Evolutionary conservation across 2,888 invertebrate genomes (phyloP), one percentile per base, ranked within the genome.

Genomic region (Axea sp.): DNA sequence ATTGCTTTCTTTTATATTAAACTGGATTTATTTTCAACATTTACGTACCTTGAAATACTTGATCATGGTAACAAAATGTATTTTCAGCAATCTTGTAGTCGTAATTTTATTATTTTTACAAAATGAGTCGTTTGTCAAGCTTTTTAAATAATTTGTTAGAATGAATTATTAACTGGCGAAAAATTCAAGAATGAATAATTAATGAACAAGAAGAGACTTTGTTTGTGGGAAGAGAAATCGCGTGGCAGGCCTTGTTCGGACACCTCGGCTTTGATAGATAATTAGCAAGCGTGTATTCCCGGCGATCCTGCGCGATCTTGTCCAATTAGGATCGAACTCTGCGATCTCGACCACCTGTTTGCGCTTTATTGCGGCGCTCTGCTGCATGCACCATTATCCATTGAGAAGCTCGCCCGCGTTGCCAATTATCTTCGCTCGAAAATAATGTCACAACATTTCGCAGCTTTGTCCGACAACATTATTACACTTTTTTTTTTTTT

Each of bases 291-390:
- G 55, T 57, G 62, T 71, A 73, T 57, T 62, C 51, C 19, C 43
- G 62, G 33, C 59, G 68, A 73, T 71, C 47, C 72, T 65, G 73
- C 71, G 72, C 73, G 73, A 68, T 76, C 76, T 72, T 60, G 74
- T 76, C 74, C 72, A 76, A 76, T 76, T 76, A 76, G 74, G 74
- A 41, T 65, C 60, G 64, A 49, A 69, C 14, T 47, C 5, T 43
- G 47, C 53, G 59, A 24, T 59, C 15, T 11, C 53, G 71, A 73
- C 73, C 71, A 73, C 69, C 73, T 73, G 73, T 72, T 64, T 64
- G 64, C 49, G 57, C 51, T 62, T 57, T 55, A 57, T 57, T 49
- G 39, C 43, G 41, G 41, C 45, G 55, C 39, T 37, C 30, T 31
- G 47, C 30, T 37, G 31, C 43, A 35, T 43, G 59, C 43, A 1